phyloP scores from a whole-genome alignment of 1,140 invertebrate genomes.

The Ips typographus region DNA sequence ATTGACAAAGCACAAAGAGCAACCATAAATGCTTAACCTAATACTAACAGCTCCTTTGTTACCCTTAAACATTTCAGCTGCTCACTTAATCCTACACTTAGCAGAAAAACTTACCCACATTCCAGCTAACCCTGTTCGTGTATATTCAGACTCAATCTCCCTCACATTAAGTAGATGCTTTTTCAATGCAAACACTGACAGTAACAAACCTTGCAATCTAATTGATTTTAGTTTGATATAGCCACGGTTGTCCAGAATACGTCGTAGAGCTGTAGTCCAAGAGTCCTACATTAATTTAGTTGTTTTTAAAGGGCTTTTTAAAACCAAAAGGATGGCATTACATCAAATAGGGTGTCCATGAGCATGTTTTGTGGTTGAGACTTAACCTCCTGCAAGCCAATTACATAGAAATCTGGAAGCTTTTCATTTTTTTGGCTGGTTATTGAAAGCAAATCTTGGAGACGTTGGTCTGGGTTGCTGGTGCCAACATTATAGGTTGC shows the following conservation, averaged over 20 bases:
- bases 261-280: conserved; percentile 77
- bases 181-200: conserved; percentile 74
- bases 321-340: background rate
- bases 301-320: no score
- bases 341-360: conserved; percentile 73
- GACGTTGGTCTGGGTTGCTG: conserved; percentile 65
- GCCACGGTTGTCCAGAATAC: conserved; percentile 66
- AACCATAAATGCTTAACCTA: conserved; percentile 81
- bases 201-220: conserved; percentile 75
- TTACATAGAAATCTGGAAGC: conserved; percentile 78
- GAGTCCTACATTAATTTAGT: conserved; percentile 58
- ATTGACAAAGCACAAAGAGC: conserved; percentile 85
- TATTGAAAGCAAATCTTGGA: conserved; percentile 69
- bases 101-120: conserved; percentile 67
- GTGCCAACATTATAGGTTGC: conserved; percentile 86
- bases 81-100: background rate
- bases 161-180: conserved; percentile 77
- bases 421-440: conserved; percentile 59
- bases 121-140: conserved; percentile 84
- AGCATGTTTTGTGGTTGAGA: conserved; percentile 83
- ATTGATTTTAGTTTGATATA: conserved; percentile 78
- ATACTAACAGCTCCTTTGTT: conserved; percentile 93
- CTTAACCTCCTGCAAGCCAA: conserved; percentile 90
- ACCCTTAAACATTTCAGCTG: conserved; percentile 63
- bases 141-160: conserved; percentile 81